Conservation (phyloP, 1,140 invertebrate genomes). For the Platyscapa corneri region DNA sequence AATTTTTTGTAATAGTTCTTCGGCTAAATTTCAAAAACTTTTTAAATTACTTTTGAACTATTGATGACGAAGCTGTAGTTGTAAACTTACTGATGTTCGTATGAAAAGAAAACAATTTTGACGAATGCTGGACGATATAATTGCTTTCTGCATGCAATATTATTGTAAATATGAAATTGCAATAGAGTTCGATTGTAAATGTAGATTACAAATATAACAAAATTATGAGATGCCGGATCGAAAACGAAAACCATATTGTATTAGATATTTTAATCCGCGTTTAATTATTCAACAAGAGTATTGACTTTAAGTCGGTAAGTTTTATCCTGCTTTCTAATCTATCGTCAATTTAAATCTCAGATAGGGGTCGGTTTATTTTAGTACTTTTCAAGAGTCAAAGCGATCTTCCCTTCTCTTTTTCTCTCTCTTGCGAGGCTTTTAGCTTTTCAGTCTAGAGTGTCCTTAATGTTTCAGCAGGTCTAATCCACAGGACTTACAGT, state of each 20-base stretch:
- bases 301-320: neutral
- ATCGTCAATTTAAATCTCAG: slow-evolving; percentile 43
- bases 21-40: no score
- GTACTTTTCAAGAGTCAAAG: slow-evolving; percentile 29
- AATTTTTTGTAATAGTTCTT: no score
- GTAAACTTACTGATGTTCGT: no score
- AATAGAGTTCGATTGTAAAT: no score
- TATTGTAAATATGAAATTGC: no score
- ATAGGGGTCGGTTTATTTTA: slow-evolving; percentile 37
- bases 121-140: no score
- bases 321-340: slow-evolving; percentile 19
- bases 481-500: slow-evolving; percentile 46
- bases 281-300: neutral
- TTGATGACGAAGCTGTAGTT: no score
- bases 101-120: no score
- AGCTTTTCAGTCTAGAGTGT: slow-evolving; percentile 35
- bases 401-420: neutral
- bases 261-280: neutral
- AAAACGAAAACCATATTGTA: neutral
- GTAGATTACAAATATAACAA: no score
- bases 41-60: no score
- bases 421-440: slow-evolving; percentile 28
- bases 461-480: slow-evolving; percentile 43
- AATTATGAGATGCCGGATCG: no score
- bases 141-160: no score